These are phyloP conservation scores for Syngnathus floridae DNA, from an alignment of 2,113 vertebrate genomes.

Conservation along the genomic window DNA sequence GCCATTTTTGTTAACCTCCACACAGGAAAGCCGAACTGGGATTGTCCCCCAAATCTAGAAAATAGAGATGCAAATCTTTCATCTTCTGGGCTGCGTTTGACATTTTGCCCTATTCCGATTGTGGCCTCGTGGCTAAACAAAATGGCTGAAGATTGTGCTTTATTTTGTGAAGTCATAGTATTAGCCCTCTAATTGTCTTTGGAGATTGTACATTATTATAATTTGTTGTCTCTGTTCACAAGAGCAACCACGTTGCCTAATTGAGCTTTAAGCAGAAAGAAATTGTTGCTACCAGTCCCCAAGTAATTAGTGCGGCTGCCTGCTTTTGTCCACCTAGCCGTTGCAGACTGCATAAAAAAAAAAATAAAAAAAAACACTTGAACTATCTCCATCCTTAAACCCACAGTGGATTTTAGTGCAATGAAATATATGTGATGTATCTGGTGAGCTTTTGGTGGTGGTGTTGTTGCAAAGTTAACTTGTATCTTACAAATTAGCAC, in stretches of 20 bases:
- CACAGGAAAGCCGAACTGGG: too few species aligned
- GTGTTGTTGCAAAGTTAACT: too few species aligned
- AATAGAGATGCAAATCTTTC: too few species aligned
- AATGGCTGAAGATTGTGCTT: neutral
- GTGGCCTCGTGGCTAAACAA: neutral
- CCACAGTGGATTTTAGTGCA: slow-evolving; percentile 69
- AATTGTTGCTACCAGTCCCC: slow-evolving; percentile 57
- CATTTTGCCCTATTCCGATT: neutral
- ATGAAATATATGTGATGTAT: slow-evolving; percentile 72
- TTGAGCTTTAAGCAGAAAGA: slow-evolving; percentile 56
- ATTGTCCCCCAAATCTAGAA: too few species aligned
- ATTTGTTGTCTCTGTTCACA: slow-evolving; percentile 9
- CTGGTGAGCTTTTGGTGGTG: slow-evolving; percentile 36
- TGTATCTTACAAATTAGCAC: too few species aligned
- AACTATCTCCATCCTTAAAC: slow-evolving; percentile 63
- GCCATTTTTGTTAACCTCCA: too few species aligned
- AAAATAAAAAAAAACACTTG: slow-evolving; percentile 27
- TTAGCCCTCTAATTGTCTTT: slow-evolving; percentile 20
- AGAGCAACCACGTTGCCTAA: slow-evolving; percentile 29
- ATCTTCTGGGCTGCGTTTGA: too few species aligned
- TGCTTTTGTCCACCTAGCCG: slow-evolving; percentile 62
- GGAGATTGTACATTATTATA: slow-evolving; percentile 21
- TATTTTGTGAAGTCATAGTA: slow-evolving; percentile 15
- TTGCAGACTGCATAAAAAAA: slow-evolving; percentile 59
- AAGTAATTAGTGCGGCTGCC: slow-evolving; percentile 64